Base-by-base conservation (phyloP, 2,888 invertebrate genomes). In the Agelastica alni region DNA sequence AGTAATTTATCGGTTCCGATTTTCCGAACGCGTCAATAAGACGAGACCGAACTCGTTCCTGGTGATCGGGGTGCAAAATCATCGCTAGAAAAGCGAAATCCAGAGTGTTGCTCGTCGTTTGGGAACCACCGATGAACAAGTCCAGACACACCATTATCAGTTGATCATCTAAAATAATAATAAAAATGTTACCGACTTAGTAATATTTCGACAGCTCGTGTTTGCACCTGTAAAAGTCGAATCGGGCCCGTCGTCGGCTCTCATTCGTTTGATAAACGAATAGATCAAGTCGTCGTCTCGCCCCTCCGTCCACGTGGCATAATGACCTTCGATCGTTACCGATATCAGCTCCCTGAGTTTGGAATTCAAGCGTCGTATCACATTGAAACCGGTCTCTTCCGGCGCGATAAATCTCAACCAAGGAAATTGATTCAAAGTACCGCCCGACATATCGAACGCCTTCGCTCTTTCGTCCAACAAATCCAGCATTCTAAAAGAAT, bases 91-190 rank as follows among this genome's bases (percentile, higher is more conserved):
- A 75, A 0, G 82, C 79, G 66, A 86, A 81, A 61, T 85, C 84
- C 10, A 88, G 70, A 0, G 85, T 84, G 28, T 78, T 80, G 53
- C 84, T 82, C 0, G 86, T 87, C 0, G 86, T 87, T 61, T 81
- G 80, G 0, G 82, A 79, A 2, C 87, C 87, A 3, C 85, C 87
- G 64, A 88, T 81, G 62, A 88, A 85, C 37, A 88, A 77, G 70
- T 88, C 88, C 49, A 86, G 67, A 61, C 86, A 82, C 3, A 85
- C 79, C 80, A 86, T 81, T 3, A 84, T 74, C 44, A 88, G 69
- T 66, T 87, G 86, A 3, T 83, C 82, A 52, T 85, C 86, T 81
- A 74, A 70, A 72, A 81, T 2, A 10, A 10, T 3, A 36, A 16
- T n/a, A n/a, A n/a, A n/a, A n/a, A n/a, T n/a, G n/a, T n/a, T n/a